A percentile compares a stretch with the other conserved stretches of the same genome.
Conservation (phyloP, 2,797 vertebrate species). For the Spea hammondii region DNA sequence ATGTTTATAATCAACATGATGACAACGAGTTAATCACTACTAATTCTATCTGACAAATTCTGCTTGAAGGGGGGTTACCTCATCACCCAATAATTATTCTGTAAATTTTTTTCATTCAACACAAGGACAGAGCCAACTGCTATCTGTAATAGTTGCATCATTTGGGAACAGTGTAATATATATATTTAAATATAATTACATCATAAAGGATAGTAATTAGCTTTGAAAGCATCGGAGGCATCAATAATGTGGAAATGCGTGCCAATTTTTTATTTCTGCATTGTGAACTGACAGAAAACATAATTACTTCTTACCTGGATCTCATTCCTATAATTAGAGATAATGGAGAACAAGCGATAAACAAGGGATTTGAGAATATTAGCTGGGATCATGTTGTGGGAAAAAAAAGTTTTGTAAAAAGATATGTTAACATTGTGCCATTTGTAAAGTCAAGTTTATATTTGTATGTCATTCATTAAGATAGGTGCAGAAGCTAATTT, state of each 20-base stretch:
- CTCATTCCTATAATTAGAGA: constrained; percentile 66
- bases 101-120: constrained; percentile 65
- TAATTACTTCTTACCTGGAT: constrained; percentile 65
- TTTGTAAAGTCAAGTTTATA: constrained; percentile 35
- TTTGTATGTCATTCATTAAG: too few relatives aligned
- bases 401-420: constrained; percentile 10
- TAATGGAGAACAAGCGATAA: constrained; percentile 54
- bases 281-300: constrained; percentile 66
- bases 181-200: constrained; percentile 72
- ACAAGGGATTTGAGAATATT: constrained; percentile 42
- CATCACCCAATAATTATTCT: constrained; percentile 69
- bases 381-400: constrained; percentile 36
- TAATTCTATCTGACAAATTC: constrained; percentile 60
- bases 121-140: constrained; percentile 61
- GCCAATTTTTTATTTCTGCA: constrained; percentile 66
- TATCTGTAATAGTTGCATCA: constrained; percentile 64
- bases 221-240: constrained; percentile 60
- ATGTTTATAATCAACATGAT: constrained; percentile 51
- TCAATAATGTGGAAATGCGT: constrained; percentile 64
- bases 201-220: constrained; percentile 72
- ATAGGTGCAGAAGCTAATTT: too few relatives aligned
- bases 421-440: neutral
- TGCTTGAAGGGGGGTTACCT: constrained; percentile 54
- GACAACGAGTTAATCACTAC: constrained; percentile 63
- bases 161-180: constrained; percentile 68